Percentiles rank a stretch among this genome's conserved stretches.
phyloP scores from a whole-genome alignment of 2,113 vertebrate genomes.

The Pimephales promelas region DNA sequence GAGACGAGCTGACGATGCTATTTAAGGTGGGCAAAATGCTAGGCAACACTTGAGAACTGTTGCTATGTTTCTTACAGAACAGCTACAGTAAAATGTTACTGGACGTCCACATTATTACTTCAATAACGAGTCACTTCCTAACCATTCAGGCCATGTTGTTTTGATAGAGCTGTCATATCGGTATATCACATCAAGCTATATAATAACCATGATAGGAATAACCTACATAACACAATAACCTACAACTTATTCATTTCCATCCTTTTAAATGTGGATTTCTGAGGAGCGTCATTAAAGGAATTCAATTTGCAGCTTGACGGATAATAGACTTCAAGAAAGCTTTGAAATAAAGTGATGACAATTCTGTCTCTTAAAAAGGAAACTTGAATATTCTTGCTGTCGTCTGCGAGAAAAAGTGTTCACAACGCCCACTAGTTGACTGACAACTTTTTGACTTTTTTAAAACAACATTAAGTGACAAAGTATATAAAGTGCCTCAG shows the following conservation, averaged over 20 bases:
- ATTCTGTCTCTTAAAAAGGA: conserved; percentile 6
- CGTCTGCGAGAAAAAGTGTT: neutral
- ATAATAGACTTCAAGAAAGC: conserved; percentile 26
- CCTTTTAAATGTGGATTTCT: neutral
- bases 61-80: conserved; percentile 15
- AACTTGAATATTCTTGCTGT: neutral
- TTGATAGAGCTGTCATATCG: neutral
- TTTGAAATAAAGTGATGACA: conserved; percentile 2
- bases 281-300: neutral
- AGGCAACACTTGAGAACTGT: conserved; percentile 34
- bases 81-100: conserved; percentile 7
- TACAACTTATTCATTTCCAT: neutral
- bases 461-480: neutral
- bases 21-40: conserved; percentile 14
- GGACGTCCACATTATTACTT: neutral
- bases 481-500: neutral
- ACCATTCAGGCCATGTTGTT: neutral
- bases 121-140: conserved; percentile 2
- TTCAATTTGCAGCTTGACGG: neutral
- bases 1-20: neutral
- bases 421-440: neutral
- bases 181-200: neutral
- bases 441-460: neutral
- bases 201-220: neutral
- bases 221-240: neutral